Evolutionary conservation across 2,797 vertebrate genomes (phyloP), one percentile per base, ranked within the genome.

Genomic region (Sebastes taczanowskii): DNA sequence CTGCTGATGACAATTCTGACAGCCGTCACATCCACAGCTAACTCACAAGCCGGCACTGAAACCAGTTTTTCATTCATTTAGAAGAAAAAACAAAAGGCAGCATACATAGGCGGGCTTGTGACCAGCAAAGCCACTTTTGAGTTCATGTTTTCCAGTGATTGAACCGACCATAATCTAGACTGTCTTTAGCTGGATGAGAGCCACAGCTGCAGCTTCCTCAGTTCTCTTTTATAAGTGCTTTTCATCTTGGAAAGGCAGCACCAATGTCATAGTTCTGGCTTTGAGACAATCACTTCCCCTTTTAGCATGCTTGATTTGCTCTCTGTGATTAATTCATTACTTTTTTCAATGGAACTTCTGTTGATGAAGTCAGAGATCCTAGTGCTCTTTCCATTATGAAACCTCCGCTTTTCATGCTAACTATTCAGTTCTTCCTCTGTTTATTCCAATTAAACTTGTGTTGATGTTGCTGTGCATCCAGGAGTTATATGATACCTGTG

Each of bases 1-100:
- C 63, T 42, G 74, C 79, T 22, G 85, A 85, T 75, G 83, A 88
- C 60, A 80, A 61, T 53, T 85, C 77, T 82, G 90, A 91, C 88
- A 89, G 78, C 34, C n/a, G 4, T 79, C 83, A 70, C 25, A 58
- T 81, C 80, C 61, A 22, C 65, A n/a, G 65, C 46, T 58, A 74
- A 71, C 22, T 73, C 49, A 35, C 42, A 60, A 73, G 58, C 27
- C 22, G 16, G 14, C n/a, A 56, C 9, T 4, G 29, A 66, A 65
- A 29, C 20, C 61, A n/a, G 23, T 2, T 71, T 30, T 13, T 32
- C 58, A 35, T 74, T 78, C 4, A 77, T 70, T 75, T 55, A 32
- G 13, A 38, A 49, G 46, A 7, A 62, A 38, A 49, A 76, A 73
- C 34, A 52, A 27, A 74, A 38, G 32, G 13, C 62, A 20, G 55